Evolutionary conservation across 2,797 vertebrate species (phyloP), one percentile per base, ranked within the genome.

Genomic region (Novumbra hubbsi): DNA sequence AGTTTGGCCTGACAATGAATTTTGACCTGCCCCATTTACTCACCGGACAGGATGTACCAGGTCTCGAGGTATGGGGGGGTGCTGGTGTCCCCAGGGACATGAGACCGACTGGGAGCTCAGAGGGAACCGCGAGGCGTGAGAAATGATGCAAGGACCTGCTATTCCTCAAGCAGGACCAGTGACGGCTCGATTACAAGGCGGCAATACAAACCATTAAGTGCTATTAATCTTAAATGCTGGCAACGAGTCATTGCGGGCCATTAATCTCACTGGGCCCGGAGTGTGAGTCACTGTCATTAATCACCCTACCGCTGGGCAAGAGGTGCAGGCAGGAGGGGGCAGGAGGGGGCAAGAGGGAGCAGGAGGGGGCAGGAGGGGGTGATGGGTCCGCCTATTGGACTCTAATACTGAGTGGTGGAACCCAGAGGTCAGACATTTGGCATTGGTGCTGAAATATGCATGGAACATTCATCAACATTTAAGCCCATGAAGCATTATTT

Each of bases 191-290:
- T 84, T 87, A 83, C 49, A 15, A 48, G 68, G 73, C 79, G 64
- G 79, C 84, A 81, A 79, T 83, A 78, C 78, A 81, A 81, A 84
- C 82, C 81, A 84, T 89, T 87, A 85, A 76, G 55, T 73, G 64
- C 76, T 76, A 87, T 89, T 81, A 86, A 88, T 89, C 86, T 88
- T 87, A n/a, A 74, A 76, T 69, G 76, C 80, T 84, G 79, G 79
- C 64, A 65, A 55, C 57, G 52, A 80, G 75, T 83, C 78, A 83
- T 74, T 76, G 76, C 14, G 67, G 12, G 38, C 76, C 81, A 86
- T 87, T 87, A 77, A 85, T 86, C 84, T 86, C 75, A 27, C 65
- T 30, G 45, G 52, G 57, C 69, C 57, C 8, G 75, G 81, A 78
- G 76, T 70, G 74, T 68, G 60, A 86, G 78, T 80, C 73, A 83